Evolutionary conservation across 2,888 invertebrate genomes (phyloP), one percentile per base, ranked within the genome.

Genomic region (Dysmachus trigonus): DNA sequence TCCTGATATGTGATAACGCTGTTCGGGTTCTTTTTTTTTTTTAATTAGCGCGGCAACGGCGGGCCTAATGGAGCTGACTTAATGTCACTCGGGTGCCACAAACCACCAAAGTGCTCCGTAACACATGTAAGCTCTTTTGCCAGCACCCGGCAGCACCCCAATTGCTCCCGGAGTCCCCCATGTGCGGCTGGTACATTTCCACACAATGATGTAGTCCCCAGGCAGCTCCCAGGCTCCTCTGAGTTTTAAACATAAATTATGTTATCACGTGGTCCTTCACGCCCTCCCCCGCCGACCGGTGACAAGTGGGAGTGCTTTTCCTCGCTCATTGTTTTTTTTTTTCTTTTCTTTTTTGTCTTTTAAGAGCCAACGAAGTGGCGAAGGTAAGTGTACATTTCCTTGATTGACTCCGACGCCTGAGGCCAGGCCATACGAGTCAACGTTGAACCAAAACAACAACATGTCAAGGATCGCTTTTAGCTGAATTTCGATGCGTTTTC

Each of bases 31-130:
- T 81, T 81, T 47, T 41, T 41, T 41, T 47, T n/a, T 73, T 81
- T 62, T 81, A 81, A 81, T 81, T 81, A 81, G 53, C 30, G 33
- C 81, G 5, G 53, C 53, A 81, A 47, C 53, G 62, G 33, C 73
- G 27, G 22, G 53, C 81, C 81, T 81, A 81, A 81, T 81, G 81
- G 81, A 81, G 53, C 81, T 81, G 81, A 81, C 81, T 81, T 81
- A 51, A 81, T 81, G 81, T 81, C 81, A 81, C 81, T 81, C 81
- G 81, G 81, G 81, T 18, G 62, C 81, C 62, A 35, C 81, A 81
- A 53, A 81, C 53, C 81, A 53, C 81, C 81, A 31, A 81, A 81
- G 81, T 81, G 81, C 81, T 81, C 33, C 33, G 81, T 13, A 81
- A 81, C 81, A 81, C 53, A 81, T 53, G 81, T 81, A 81, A 81